Conservation (phyloP, 2,888 invertebrate species). For the Sinopyrophorus schimmeli region DNA sequence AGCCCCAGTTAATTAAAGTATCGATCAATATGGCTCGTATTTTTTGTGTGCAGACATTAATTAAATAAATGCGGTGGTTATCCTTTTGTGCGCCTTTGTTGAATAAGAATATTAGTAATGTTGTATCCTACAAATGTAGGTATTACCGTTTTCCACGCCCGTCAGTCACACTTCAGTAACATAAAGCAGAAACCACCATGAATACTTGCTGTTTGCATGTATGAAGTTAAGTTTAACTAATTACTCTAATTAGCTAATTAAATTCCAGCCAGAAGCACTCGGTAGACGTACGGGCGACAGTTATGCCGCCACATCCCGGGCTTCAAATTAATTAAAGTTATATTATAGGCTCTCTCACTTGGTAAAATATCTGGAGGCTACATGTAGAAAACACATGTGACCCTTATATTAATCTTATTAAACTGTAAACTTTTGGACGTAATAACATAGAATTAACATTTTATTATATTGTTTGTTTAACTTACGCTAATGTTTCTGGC, state of each 20-base stretch:
- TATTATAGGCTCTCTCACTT: conserved; percentile 41
- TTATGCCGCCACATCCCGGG: conserved; percentile 36
- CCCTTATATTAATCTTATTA: conserved; percentile 38
- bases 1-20: too few species aligned
- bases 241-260: conserved; percentile 55
- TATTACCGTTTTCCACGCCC: conserved; percentile 22
- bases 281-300: conserved; percentile 41
- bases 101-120: too few species aligned
- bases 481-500: neutral
- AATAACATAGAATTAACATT: neutral
- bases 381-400: conserved; percentile 45
- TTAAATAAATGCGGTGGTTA: too few species aligned
- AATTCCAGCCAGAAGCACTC: conserved; percentile 48
- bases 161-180: conserved; percentile 24
- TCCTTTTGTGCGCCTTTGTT: too few species aligned
- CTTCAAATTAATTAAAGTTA: conserved; percentile 46
- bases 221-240: conserved; percentile 50
- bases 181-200: conserved; percentile 35
- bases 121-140: too few species aligned
- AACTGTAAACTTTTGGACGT: neutral
- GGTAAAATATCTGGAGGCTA: conserved; percentile 41
- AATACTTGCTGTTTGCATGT: conserved; percentile 42
- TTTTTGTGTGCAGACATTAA: too few species aligned
- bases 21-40: too few species aligned
- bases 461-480: conserved; percentile 10